phyloP scores from a whole-genome alignment of 2,113 vertebrate species.

The Phasianus colchicus region DNA sequence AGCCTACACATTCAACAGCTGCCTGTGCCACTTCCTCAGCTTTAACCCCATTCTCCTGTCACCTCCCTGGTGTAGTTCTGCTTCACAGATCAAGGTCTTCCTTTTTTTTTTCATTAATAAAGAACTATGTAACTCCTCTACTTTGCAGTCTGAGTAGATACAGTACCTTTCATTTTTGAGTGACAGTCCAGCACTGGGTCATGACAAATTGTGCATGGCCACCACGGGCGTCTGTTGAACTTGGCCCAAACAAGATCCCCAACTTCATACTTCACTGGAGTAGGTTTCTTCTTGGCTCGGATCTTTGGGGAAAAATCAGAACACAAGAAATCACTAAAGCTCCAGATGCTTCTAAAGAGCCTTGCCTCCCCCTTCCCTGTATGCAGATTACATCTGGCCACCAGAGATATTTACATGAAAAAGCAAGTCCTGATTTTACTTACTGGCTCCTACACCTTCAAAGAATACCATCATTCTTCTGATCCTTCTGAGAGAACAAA shows the following conservation, averaged over 20 bases:
- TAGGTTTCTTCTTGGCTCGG: conserved; percentile 82
- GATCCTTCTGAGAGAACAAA: neutral
- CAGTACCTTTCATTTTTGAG: conserved; percentile 93
- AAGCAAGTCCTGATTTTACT: conserved; percentile 31
- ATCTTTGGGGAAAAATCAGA: conserved; percentile 78
- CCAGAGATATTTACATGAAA: conserved; percentile 63
- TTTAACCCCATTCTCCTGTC: neutral
- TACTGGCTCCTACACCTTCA: conserved; percentile 30
- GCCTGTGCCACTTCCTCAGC: neutral
- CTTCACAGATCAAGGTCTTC: neutral
- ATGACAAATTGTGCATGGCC: conserved; percentile 92
- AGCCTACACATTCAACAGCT: neutral
- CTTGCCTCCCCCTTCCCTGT: neutral
- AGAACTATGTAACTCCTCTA: neutral
- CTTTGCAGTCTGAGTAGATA: conserved; percentile 30
- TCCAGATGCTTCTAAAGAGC: conserved; percentile 47
- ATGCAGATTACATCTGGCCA: conserved; percentile 37
- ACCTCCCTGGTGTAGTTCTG: neutral
- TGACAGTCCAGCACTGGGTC: conserved; percentile 86
- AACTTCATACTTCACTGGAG: conserved; percentile 89
- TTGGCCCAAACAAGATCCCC: conserved; percentile 97
- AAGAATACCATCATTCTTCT: neutral
- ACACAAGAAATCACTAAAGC: conserved; percentile 64
- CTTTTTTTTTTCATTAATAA: neutral
- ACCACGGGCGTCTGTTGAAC: conserved; percentile 96